Conservation (phyloP, 2,113 vertebrate genomes). For the Corythaixoides concolor region DNA sequence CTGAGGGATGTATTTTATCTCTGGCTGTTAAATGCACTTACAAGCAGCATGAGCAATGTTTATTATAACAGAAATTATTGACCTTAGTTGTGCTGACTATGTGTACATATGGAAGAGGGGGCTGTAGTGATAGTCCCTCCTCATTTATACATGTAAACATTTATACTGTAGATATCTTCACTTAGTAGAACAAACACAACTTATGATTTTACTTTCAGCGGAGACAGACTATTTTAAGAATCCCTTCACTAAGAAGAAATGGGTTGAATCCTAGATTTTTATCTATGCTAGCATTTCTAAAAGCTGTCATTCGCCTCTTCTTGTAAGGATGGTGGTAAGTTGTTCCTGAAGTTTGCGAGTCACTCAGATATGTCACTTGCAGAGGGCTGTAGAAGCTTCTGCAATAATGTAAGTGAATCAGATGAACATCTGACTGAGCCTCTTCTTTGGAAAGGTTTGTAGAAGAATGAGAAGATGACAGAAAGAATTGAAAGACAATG, state of each 20-base stretch:
- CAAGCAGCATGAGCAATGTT: slow-evolving; percentile 33
- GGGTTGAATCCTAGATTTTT: not conserved
- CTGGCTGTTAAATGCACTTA: slow-evolving; percentile 8
- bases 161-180: slow-evolving; percentile 16
- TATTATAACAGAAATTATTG: slow-evolving; percentile 21
- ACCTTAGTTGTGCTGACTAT: not conserved
- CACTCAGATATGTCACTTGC: not conserved
- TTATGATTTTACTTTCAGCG: not conserved
- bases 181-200: not conserved
- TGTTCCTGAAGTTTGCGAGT: not conserved
- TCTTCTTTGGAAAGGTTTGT: not conserved
- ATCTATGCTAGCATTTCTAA: not conserved
- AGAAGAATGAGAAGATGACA: not conserved
- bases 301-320: not conserved
- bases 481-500: not conserved
- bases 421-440: not conserved
- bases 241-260: not conserved
- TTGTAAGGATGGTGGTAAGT: not conserved
- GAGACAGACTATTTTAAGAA: not conserved
- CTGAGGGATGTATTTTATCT: slow-evolving; percentile 16
- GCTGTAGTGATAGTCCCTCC: slow-evolving; percentile 20
- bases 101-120: slow-evolving; percentile 26
- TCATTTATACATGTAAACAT: slow-evolving; percentile 30
- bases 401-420: not conserved
- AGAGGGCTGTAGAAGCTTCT: not conserved